Evolutionary conservation across 2,113 vertebrate species (phyloP).

Genomic region (Monarcha castaneiventris): DNA sequence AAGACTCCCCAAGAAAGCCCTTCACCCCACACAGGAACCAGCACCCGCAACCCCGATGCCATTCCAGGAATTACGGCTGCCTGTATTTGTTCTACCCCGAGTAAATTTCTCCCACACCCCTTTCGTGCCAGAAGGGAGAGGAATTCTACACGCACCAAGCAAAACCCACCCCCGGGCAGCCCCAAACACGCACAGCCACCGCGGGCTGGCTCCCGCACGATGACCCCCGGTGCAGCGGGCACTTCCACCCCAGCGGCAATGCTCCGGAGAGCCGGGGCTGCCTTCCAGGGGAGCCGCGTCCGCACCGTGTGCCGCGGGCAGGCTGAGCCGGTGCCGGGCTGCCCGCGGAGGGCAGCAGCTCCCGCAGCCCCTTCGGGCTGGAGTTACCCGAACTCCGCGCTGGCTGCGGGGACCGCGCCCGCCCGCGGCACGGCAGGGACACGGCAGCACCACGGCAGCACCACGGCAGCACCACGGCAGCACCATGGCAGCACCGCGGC

Average conservation of each 20-base stretch:
- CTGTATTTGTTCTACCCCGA: neutral
- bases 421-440: neutral
- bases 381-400: neutral
- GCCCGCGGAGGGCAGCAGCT: neutral
- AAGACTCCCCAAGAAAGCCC: neutral
- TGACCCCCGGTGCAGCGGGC: accelerated
- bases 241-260: accelerated
- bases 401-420: neutral
- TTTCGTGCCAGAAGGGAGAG: neutral
- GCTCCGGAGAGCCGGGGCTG: accelerated
- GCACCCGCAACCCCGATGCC: neutral
- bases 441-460: too few species aligned
- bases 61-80: neutral
- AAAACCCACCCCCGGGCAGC: neutral
- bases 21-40: neutral
- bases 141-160: neutral
- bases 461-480: too few species aligned
- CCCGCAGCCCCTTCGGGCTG: neutral
- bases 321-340: neutral
- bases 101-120: neutral
- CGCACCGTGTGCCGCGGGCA: accelerated
- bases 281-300: accelerated
- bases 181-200: accelerated
- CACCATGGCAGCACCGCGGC: too few species aligned
- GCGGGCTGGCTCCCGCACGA: accelerated